These are phyloP conservation scores for Limnodromus scolopaceus DNA, from an alignment of 2,797 vertebrate genomes.

Conservation along the genomic window DNA sequence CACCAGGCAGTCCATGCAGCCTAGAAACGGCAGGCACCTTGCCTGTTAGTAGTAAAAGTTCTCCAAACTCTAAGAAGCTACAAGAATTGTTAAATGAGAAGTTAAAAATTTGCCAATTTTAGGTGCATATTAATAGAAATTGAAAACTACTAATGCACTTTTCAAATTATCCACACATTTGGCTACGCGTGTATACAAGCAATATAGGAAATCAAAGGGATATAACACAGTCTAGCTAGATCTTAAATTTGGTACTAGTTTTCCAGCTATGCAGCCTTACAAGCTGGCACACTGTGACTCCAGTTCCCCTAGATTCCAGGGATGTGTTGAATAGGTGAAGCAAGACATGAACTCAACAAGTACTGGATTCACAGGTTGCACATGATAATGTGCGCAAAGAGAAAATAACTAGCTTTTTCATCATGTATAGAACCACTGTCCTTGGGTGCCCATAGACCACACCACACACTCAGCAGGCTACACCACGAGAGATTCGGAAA, in stretches of 20 bases:
- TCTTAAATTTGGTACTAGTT: background rate
- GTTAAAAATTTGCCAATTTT: background rate
- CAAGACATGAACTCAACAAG: background rate
- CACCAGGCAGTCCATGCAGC: background rate
- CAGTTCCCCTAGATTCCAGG: background rate
- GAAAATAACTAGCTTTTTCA: background rate
- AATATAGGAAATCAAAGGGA: background rate
- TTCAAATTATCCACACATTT: background rate
- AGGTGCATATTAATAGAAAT: background rate
- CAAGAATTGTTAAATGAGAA: background rate
- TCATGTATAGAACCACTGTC: background rate
- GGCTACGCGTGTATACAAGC: background rate
- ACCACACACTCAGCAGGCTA: background rate
- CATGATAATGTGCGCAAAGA: accelerated
- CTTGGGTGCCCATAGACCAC: accelerated
- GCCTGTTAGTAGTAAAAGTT: background rate
- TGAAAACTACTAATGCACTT: background rate
- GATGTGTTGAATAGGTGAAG: background rate
- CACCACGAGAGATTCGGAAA: background rate
- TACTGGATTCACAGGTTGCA: background rate
- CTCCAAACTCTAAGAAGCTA: background rate
- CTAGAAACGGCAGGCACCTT: accelerated
- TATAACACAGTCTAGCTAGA: background rate
- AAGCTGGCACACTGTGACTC: background rate
- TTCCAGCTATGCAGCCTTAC: background rate